Base-by-base conservation (phyloP, 2,888 invertebrate species). In the Dascillus cervinus region DNA sequence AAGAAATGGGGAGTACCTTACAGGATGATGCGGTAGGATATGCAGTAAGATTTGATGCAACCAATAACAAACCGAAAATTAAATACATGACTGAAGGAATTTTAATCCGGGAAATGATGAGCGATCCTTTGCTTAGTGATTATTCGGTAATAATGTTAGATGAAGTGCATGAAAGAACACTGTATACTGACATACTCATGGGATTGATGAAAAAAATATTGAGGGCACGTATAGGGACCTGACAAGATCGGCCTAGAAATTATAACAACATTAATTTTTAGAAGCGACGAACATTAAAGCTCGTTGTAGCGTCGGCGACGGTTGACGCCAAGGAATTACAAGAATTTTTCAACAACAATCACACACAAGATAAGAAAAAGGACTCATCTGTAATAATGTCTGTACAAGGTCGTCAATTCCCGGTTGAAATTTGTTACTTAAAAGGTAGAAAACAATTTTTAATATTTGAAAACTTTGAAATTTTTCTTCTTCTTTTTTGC, bases 51-150 rank as follows among this genome's bases (percentile, higher is more conserved):
- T 87, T 86, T 61, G 79, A 82, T 42, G 75, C 82, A 17, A 72
- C 77, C 14, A 67, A 70, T 0, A 63, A 66, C 0, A 69, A 69
- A 1, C 85, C 85, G 3, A 77, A 76, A 29, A 83, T 89, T 29
- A 84, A 87, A 86, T 97, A 84, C 53, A 82, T 98, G 80, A 97
- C 97, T 0, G 97, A 98, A 67, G 97, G 97, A 0, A 85, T 97
- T 35, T 62, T 98, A 13, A 69, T 98, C 2, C 71, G 94, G 11
- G 97, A 98, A 69, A 87, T 98, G 76, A 88, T 97, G 73, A 76
- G 79, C 0, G 96, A 98, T 57, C 98, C 97, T 0, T 67, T 98
- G 4, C 70, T 98, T 2, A 82, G 83, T 49, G 82, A 82, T 47
- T 98, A 97, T 60, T 77, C 82, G 22, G 83, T 86, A 1, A 77